Evolutionary conservation across 2,888 invertebrate genomes (phyloP).

Genomic region (Ethmia dodecea): DNA sequence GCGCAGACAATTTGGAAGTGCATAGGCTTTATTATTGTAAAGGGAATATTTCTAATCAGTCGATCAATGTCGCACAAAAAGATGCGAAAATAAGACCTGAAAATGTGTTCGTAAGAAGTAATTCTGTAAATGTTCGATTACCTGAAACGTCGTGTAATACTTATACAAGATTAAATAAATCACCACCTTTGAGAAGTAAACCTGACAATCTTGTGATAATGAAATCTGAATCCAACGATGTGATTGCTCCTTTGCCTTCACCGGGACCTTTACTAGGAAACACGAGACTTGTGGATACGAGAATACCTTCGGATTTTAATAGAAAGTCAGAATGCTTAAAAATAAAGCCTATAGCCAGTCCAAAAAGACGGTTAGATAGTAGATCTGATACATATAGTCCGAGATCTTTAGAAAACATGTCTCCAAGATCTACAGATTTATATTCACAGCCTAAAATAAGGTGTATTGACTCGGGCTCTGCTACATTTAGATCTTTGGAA

Average conservation of each 20-base stretch:
- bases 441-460: slow-evolving; percentile 71
- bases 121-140: slow-evolving; percentile 76
- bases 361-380: slow-evolving; percentile 59
- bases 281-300: slow-evolving; percentile 85
- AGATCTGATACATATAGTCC: slow-evolving; percentile 60
- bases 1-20: slow-evolving; percentile 87
- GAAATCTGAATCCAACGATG: slow-evolving; percentile 64
- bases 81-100: slow-evolving; percentile 58
- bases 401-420: slow-evolving; percentile 56
- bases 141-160: slow-evolving; percentile 70
- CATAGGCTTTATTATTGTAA: slow-evolving; percentile 90
- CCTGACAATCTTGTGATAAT: slow-evolving; percentile 77
- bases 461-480: slow-evolving; percentile 64
- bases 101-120: slow-evolving; percentile 75
- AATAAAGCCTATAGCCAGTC: slow-evolving; percentile 52
- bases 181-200: slow-evolving; percentile 58
- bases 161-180: slow-evolving; percentile 48
- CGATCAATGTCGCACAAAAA: slow-evolving; percentile 44
- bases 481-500: slow-evolving; percentile 72
- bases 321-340: slow-evolving; percentile 54
- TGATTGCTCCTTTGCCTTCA: slow-evolving; percentile 83
- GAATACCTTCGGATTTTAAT: slow-evolving; percentile 57
- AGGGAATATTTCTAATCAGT: slow-evolving; percentile 61
- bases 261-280: slow-evolving; percentile 90
- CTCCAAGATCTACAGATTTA: slow-evolving; percentile 56